Conservation (phyloP, 2,113 vertebrate genomes). For the Gasterosteus nipponicus region DNA sequence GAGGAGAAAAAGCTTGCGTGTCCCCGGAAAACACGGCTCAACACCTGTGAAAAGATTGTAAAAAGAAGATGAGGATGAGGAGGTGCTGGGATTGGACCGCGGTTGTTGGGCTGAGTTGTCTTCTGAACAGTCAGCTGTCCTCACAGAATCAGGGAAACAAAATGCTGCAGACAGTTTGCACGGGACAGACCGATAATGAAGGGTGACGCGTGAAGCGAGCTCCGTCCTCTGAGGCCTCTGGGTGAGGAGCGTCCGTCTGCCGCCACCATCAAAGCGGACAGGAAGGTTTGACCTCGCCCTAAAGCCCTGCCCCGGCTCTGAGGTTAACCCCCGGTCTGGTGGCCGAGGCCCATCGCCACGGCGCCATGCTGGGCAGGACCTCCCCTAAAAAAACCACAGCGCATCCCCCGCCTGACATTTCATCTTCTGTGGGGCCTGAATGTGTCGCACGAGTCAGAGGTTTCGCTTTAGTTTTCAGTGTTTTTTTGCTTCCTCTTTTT, state of each 20-base stretch:
- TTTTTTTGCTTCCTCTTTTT: not conserved
- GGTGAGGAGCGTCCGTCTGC: conserved; percentile 44
- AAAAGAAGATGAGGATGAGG: not conserved
- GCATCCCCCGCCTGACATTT: conserved; percentile 56
- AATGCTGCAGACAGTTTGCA: conserved; percentile 1
- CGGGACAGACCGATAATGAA: not conserved
- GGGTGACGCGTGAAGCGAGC: not conserved
- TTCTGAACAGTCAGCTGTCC: not conserved
- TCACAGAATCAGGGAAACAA: not conserved
- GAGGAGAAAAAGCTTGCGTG: not conserved
- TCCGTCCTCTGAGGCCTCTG: conserved; percentile 3
- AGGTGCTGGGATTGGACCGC: not conserved
- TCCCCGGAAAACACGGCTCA: too few species aligned
- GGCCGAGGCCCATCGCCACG: conserved; percentile 36
- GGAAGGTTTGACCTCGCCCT: conserved; percentile 74
- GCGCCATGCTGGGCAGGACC: conserved; percentile 67
- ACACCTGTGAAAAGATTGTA: not conserved
- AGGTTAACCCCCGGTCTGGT: conserved; percentile 50
- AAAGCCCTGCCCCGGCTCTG: conserved; percentile 64
- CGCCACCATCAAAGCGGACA: conserved; percentile 72
- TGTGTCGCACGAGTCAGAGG: not conserved
- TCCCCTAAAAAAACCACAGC: conserved; percentile 57
- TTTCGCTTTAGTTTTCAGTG: not conserved
- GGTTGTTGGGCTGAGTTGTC: not conserved
- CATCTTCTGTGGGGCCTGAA: conserved; percentile 6